Percentiles rank a stretch among this genome's conserved stretches.
Conservation (phyloP, 2,797 vertebrate species). For the Fratercula arctica region DNA sequence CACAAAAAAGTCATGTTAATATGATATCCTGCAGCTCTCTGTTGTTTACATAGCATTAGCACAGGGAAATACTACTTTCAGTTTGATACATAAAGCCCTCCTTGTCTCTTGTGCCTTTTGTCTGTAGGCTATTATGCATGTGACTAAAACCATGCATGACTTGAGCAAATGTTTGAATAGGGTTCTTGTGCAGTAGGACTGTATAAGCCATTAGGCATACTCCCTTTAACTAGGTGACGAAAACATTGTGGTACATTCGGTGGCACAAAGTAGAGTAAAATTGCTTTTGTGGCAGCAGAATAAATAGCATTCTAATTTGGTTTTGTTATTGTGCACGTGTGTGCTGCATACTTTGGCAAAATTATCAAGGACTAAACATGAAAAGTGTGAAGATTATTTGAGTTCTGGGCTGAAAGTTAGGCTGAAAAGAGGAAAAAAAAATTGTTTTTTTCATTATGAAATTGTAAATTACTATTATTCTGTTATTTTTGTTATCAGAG, state of each 20-base stretch:
- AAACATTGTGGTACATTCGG: conserved; percentile 60
- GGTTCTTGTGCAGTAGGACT: conserved; percentile 60
- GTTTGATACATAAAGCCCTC: conserved; percentile 53
- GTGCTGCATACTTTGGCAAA: conserved; percentile 12
- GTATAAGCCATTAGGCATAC: conserved; percentile 47
- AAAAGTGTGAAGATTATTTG: not conserved
- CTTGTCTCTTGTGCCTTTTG: conserved; percentile 70
- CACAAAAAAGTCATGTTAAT: not conserved
- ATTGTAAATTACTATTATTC: not conserved
- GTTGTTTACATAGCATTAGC: conserved; percentile 36
- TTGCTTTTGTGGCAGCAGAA: conserved; percentile 49
- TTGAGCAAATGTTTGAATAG: conserved; percentile 72
- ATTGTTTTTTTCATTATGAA: not conserved
- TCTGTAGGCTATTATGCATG: conserved; percentile 52
- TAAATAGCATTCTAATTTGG: conserved; percentile 35
- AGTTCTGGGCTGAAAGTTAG: not conserved
- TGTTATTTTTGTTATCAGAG: not conserved
- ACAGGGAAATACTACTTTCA: conserved; percentile 54
- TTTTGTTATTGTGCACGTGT: not conserved
- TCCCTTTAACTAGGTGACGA: conserved; percentile 39
- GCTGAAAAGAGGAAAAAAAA: not conserved
- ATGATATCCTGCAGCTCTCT: not conserved
- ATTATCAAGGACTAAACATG: not conserved
- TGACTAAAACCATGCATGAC: conserved; percentile 63
- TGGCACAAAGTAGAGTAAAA: conserved; percentile 52